Evolutionary conservation across 2,113 vertebrate species (phyloP).

Genomic region (Camelus bactrianus): DNA sequence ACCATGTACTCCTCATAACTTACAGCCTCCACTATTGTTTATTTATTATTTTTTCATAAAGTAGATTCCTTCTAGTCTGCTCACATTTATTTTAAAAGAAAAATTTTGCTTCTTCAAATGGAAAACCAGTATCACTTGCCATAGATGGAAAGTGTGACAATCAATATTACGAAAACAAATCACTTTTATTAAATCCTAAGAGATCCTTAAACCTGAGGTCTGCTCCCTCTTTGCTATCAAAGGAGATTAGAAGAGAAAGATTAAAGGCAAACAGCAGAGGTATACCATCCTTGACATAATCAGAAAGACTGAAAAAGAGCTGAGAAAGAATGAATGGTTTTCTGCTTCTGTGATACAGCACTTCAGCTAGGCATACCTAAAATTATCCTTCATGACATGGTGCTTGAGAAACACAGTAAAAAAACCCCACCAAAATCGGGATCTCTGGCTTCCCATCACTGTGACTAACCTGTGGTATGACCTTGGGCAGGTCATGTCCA

Average conservation of each 20-base stretch:
- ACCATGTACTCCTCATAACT: background rate
- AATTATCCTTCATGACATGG: background rate
- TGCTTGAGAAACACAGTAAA: background rate
- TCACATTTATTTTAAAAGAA: background rate
- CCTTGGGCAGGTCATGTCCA: background rate
- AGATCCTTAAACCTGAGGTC: background rate
- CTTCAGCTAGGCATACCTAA: background rate
- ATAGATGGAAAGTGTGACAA: background rate
- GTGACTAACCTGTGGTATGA: background rate
- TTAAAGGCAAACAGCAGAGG: background rate
- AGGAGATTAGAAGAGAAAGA: background rate
- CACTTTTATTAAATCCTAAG: background rate
- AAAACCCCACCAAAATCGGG: background rate
- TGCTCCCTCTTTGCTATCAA: background rate
- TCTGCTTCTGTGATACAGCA: background rate
- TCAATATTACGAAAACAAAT: background rate
- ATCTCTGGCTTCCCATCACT: background rate
- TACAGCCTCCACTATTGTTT: background rate
- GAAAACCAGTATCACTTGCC: background rate
- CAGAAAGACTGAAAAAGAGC: background rate
- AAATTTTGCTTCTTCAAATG: background rate
- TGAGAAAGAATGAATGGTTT: background rate
- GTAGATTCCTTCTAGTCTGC: background rate
- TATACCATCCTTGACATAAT: background rate
- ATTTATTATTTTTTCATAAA: constrained; percentile 22